Conservation (phyloP, 2,113 vertebrate genomes). For the Apteryx owenii region DNA sequence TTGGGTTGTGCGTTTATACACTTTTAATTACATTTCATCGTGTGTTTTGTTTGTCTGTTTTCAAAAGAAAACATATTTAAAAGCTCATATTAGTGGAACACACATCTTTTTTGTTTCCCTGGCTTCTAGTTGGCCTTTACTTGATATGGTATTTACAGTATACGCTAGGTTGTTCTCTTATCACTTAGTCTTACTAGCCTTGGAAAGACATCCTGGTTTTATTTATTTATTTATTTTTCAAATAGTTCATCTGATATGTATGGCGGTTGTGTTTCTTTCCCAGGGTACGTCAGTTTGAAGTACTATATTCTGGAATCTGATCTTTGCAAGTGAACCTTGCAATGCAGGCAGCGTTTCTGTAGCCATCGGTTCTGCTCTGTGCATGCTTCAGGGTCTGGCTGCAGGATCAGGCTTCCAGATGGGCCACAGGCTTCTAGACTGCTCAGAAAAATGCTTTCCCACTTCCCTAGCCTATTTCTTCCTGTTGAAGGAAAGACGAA, state of each 20-base stretch:
- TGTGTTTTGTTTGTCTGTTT: background rate
- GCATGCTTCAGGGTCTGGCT: background rate
- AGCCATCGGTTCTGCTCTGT: rapidly evolving
- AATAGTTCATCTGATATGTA: background rate
- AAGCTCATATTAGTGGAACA: background rate
- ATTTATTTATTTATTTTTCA: rapidly evolving
- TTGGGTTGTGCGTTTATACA: background rate
- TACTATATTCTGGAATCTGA: background rate
- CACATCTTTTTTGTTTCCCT: background rate
- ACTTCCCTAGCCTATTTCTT: background rate
- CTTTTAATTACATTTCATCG: background rate
- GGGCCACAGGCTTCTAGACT: background rate
- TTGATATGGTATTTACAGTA: background rate
- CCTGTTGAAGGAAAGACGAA: background rate
- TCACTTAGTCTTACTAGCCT: background rate
- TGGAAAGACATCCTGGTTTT: background rate
- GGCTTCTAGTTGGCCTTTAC: background rate
- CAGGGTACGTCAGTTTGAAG: background rate
- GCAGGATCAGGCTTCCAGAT: background rate
- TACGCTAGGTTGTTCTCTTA: rapidly evolving
- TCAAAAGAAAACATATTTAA: background rate
- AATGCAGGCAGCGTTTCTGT: background rate
- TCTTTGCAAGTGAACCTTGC: background rate
- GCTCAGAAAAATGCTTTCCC: background rate
- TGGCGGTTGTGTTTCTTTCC: background rate